Evolutionary conservation across 2,888 invertebrate genomes (phyloP).

Genomic region (Eilema depressum): DNA sequence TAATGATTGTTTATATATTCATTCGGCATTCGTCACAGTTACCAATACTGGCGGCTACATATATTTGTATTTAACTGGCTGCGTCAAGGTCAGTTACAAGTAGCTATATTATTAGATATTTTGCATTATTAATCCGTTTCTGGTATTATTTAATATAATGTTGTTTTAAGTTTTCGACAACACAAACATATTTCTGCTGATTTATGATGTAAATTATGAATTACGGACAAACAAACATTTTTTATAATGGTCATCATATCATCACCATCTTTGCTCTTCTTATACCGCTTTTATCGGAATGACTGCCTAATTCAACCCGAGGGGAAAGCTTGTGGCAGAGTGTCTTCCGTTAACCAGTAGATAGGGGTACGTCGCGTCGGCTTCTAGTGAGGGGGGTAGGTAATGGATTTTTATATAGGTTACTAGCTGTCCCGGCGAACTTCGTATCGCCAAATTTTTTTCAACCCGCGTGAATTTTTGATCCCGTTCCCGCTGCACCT

Average conservation of each 20-base stretch:
- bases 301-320: no score
- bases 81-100: slow-evolving; percentile 68
- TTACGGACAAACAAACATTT: no score
- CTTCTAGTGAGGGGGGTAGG: no score
- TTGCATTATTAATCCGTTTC: slow-evolving; percentile 48
- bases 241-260: not conserved
- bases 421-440: no score
- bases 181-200: not conserved
- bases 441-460: no score
- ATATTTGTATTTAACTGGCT: slow-evolving; percentile 42
- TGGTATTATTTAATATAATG: slow-evolving; percentile 30
- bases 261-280: not conserved
- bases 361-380: no score
- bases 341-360: no score
- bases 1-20: slow-evolving; percentile 71
- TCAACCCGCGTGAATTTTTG: no score
- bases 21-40: slow-evolving; percentile 72
- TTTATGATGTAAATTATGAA: not conserved
- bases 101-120: slow-evolving; percentile 41
- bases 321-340: no score
- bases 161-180: not conserved
- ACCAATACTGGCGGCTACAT: slow-evolving; percentile 61
- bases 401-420: no score
- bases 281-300: no score
- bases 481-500: no score